Evolutionary conservation across 2,888 invertebrate species (phyloP), one percentile per base, ranked within the genome.

Genomic region (Diaperis boleti): DNA sequence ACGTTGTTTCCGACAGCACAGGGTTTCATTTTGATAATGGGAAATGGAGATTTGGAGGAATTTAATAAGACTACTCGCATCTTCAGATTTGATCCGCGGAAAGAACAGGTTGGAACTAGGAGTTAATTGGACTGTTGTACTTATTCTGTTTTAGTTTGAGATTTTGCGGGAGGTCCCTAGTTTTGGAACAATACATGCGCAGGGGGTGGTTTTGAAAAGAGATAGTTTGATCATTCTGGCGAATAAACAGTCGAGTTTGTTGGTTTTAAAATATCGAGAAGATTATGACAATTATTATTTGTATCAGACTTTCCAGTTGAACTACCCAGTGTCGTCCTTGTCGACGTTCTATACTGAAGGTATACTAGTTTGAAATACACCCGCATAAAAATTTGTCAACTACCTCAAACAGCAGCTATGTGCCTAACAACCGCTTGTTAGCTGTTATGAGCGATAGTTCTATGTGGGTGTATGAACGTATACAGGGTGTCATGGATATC

Each of bases 331-430:
- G 5, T 60, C 71, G 3, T 74, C 73, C 37, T 62, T 79, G 35
- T 78, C 79, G 1, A 69, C 72, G 5, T 80, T 80, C 62, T 79
- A 80, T 64, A 67, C 71, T 2, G 76, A 73, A 71, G 76, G 79
- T 79, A 74, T 42, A 3, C 18, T 10, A 8, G 18, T 7, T 42
- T 15, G 13, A 11, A n/a, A 6, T n/a, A n/a, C n/a, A n/a, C n/a
- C n/a, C n/a, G n/a, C n/a, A n/a, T n/a, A n/a, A n/a, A n/a, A n/a
- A n/a, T n/a, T n/a, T n/a, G n/a, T n/a, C n/a, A n/a, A n/a, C n/a
- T n/a, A n/a, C n/a, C n/a, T n/a, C n/a, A n/a, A n/a, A n/a, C n/a
- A n/a, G n/a, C n/a, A n/a, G n/a, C n/a, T n/a, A n/a, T n/a, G n/a
- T n/a, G n/a, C n/a, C n/a, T n/a, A n/a, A n/a, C n/a, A n/a, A n/a